Conservation (phyloP, 2,797 vertebrate species). For the Hirundo rustica region DNA sequence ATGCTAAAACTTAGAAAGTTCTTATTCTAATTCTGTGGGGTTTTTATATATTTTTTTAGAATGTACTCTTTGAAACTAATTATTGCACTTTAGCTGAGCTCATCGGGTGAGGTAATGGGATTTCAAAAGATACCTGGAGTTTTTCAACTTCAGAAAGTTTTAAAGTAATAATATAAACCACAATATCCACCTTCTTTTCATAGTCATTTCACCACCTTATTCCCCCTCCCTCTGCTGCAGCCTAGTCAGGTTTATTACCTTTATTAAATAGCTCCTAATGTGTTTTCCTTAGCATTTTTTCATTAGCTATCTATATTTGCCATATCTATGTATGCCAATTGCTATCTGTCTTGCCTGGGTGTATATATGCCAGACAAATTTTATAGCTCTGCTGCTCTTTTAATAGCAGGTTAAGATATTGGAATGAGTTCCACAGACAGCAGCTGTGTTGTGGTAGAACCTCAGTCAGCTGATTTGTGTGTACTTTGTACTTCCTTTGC, state of each 20-base stretch:
- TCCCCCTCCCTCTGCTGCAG: neutral
- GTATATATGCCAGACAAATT: neutral
- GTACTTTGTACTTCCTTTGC: neutral
- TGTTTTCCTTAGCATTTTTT: neutral
- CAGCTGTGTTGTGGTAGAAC: neutral
- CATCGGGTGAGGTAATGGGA: neutral
- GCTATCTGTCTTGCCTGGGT: fast-evolving
- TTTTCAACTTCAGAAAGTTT: neutral
- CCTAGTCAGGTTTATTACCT: neutral
- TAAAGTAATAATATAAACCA: neutral
- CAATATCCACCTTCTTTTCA: neutral
- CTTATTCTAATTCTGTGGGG: neutral
- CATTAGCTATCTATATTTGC: neutral
- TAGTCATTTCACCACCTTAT: neutral
- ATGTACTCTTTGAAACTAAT: neutral
- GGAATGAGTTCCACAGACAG: neutral
- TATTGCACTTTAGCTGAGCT: neutral
- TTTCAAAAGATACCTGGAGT: neutral
- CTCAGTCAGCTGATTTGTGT: neutral
- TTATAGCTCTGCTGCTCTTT: neutral
- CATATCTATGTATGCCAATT: neutral
- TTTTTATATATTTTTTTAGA: neutral
- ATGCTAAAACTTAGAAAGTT: neutral
- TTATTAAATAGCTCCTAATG: neutral
- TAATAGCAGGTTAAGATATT: neutral